Conservation (phyloP, 2,113 vertebrate species). For the Misgurnus anguillicaudatus region DNA sequence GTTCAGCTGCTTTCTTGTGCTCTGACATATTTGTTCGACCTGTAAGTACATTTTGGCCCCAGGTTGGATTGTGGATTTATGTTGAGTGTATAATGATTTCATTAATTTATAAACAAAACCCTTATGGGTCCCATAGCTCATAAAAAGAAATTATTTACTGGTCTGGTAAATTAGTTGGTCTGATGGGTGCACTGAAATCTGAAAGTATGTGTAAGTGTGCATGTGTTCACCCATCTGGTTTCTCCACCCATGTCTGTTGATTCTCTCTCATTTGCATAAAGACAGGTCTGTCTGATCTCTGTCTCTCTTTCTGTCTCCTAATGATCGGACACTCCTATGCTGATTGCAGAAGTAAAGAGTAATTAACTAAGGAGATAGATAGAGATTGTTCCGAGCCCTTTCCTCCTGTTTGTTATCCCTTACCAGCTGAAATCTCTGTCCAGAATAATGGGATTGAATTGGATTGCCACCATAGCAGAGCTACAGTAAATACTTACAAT, state of each 20-base stretch:
- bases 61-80: slow-evolving; percentile 6
- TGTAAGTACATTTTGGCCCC: not conserved
- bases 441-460: slow-evolving; percentile 44
- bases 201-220: slow-evolving; percentile 9
- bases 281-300: slow-evolving; percentile 24
- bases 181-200: not conserved
- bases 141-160: slow-evolving; percentile 14
- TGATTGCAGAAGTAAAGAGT: slow-evolving; percentile 38
- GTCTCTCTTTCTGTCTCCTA: slow-evolving; percentile 27
- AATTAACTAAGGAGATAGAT: slow-evolving; percentile 37
- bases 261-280: slow-evolving; percentile 4
- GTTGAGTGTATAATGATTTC: slow-evolving; percentile 15
- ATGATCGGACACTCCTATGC: slow-evolving; percentile 6
- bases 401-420: not conserved
- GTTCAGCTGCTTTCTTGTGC: not conserved
- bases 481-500: slow-evolving; percentile 35
- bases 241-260: not conserved
- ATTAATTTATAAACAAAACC: slow-evolving; percentile 30
- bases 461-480: slow-evolving; percentile 15
- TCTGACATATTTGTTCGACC: slow-evolving; percentile 15
- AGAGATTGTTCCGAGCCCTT: slow-evolving; percentile 1
- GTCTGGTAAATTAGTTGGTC: slow-evolving; percentile 19
- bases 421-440: slow-evolving; percentile 24
- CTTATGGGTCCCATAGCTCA: slow-evolving; percentile 14
- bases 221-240: slow-evolving; percentile 1